Evolutionary conservation across 2,797 vertebrate genomes (phyloP).

Genomic region (Micromesistius poutassou): DNA sequence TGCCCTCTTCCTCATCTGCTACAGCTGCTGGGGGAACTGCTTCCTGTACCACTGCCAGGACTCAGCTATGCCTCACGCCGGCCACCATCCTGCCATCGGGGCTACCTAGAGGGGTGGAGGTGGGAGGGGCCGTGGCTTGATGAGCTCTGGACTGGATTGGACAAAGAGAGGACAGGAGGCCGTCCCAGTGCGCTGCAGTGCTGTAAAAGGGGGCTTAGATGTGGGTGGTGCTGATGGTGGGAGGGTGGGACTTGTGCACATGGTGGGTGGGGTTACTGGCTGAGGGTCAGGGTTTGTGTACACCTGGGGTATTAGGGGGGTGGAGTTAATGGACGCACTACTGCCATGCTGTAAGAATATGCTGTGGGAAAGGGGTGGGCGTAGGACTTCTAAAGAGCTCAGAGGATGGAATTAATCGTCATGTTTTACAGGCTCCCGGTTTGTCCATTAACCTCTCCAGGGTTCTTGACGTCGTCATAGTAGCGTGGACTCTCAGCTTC

Average conservation of each 20-base stretch:
- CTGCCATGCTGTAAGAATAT: not conserved
- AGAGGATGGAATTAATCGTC: not conserved
- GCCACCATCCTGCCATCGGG: constrained; percentile 89
- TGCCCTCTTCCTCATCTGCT: constrained; percentile 97
- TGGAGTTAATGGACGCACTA: not conserved
- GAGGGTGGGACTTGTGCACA: not conserved
- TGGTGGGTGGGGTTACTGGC: not conserved
- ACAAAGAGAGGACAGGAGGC: not conserved
- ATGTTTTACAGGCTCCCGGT: not conserved
- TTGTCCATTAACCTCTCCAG: not conserved
- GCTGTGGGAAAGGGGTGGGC: not conserved
- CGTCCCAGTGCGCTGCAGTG: not conserved
- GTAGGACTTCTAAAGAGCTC: not conserved
- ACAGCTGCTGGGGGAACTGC: constrained; percentile 99
- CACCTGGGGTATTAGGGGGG: not conserved
- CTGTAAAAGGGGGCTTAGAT: not conserved
- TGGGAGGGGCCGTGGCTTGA: not conserved
- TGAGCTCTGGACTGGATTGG: not conserved
- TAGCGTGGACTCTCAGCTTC: not conserved
- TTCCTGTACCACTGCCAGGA: constrained; percentile 98
- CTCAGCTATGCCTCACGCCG: constrained; percentile 83
- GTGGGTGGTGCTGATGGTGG: not conserved
- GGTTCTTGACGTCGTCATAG: not conserved
- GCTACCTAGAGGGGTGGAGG: constrained; percentile 78
- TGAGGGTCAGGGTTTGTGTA: not conserved